phyloP scores from a whole-genome alignment of 2,113 vertebrate species.

The Brienomyrus brachyistius region DNA sequence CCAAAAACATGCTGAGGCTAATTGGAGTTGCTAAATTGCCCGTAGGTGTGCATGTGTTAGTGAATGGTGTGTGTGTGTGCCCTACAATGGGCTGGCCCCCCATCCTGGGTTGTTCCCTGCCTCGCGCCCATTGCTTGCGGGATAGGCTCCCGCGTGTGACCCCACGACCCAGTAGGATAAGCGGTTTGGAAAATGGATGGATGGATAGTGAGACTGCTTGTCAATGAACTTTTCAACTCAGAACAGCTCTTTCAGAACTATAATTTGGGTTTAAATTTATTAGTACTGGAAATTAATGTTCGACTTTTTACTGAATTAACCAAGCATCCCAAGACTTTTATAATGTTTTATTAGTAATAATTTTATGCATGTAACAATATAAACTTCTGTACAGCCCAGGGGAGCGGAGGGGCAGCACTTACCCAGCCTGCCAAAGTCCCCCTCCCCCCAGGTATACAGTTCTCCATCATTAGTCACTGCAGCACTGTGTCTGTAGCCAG shows the following conservation, averaged over 20 bases:
- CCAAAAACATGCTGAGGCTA: too few relatives aligned
- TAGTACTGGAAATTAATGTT: background rate
- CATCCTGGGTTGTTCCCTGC: too few relatives aligned
- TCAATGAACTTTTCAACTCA: too few relatives aligned
- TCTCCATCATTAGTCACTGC: constrained; percentile 70
- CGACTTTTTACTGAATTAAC: background rate
- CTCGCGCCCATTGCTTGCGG: too few relatives aligned
- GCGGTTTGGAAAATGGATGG: too few relatives aligned
- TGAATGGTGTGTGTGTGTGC: too few relatives aligned
- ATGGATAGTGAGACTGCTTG: too few relatives aligned
- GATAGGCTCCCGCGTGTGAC: too few relatives aligned
- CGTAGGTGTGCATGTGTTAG: too few relatives aligned
- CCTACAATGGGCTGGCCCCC: too few relatives aligned
- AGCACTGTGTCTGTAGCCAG: constrained; percentile 72
- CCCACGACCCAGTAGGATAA: too few relatives aligned
- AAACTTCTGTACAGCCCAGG: background rate
- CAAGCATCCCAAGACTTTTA: background rate
- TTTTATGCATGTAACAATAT: background rate
- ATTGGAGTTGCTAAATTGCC: too few relatives aligned
- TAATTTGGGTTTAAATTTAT: background rate
- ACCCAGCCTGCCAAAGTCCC: constrained; percentile 71
- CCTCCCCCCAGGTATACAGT: constrained; percentile 72
- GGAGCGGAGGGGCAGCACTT: background rate
- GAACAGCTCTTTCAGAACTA: background rate
- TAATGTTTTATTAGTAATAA: background rate